Percentiles rank a stretch among this genome's conserved stretches.
These are phyloP conservation scores for Aselliscus stoliczkanus DNA, from an alignment of 2,797 vertebrate species.

Conservation along the genomic window DNA sequence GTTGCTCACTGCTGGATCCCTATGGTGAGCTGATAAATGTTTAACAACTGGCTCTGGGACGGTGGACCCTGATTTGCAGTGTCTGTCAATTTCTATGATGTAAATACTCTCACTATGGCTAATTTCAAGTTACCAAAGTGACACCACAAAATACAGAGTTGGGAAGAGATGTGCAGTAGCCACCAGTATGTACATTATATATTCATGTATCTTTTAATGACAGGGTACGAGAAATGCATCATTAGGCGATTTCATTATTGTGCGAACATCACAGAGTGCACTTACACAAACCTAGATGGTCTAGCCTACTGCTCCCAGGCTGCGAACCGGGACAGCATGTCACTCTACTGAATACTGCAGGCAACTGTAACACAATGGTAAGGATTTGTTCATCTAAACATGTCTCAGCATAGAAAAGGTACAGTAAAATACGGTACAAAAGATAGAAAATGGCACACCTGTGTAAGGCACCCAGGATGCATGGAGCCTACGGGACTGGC, in stretches of 20 bases:
- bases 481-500: neutral
- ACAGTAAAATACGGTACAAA: neutral
- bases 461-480: neutral
- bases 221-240: neutral
- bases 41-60: neutral
- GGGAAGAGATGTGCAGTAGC: neutral
- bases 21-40: neutral
- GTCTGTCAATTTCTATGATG: accelerated
- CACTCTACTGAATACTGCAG: neutral
- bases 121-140: neutral
- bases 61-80: neutral
- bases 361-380: neutral
- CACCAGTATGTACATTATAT: neutral
- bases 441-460: neutral
- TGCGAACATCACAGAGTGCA: no score
- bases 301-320: neutral
- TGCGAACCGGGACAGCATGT: no score
- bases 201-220: neutral
- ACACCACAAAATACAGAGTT: neutral
- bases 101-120: neutral
- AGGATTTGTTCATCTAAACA: neutral
- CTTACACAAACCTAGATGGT: neutral
- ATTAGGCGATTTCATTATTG: neutral
- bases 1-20: neutral
- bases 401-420: neutral